Evolutionary conservation across 2,888 invertebrate species (phyloP).

Genomic region (Stenichneumon culpator): DNA sequence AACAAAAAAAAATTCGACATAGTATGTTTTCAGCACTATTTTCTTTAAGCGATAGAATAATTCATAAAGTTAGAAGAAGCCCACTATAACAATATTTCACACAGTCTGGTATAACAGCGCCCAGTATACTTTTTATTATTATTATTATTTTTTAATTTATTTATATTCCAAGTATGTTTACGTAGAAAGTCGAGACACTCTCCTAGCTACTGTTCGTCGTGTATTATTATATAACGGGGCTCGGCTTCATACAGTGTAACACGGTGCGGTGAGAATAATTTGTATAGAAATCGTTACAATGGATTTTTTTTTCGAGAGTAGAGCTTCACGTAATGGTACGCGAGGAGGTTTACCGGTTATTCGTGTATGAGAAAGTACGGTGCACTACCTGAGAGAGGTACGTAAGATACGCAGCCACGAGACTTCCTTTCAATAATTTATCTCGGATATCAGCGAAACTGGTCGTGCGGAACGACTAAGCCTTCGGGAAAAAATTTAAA

Average conservation of each 20-base stretch:
- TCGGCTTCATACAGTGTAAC: constrained; percentile 15
- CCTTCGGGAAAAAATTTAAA: not conserved
- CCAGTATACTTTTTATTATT: constrained; percentile 16
- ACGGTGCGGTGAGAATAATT: constrained; percentile 29
- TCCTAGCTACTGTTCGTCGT: constrained; percentile 12
- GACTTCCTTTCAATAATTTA: constrained; percentile 59
- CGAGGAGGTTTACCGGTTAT: constrained; percentile 40
- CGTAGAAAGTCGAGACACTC: constrained; percentile 34
- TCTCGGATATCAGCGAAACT: constrained; percentile 45
- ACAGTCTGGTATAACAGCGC: constrained; percentile 28
- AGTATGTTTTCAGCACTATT: constrained; percentile 49
- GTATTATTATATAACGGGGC: constrained; percentile 51
- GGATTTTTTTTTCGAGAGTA: constrained; percentile 55
- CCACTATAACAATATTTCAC: constrained; percentile 22
- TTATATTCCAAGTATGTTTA: constrained; percentile 28
- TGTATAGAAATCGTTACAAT: constrained; percentile 65
- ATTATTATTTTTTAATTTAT: constrained; percentile 15
- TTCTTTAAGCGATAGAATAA: constrained; percentile 50
- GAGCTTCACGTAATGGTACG: constrained; percentile 57
- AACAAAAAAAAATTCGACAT: constrained; percentile 6
- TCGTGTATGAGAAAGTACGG: constrained; percentile 52
- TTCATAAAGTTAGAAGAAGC: constrained; percentile 41
- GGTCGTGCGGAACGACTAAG: constrained; percentile 42
- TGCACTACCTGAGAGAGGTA: not conserved
- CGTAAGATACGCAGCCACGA: constrained; percentile 15